These are phyloP conservation scores for Conus betulinus DNA, from an alignment of 1,140 invertebrate genomes.

Conservation along the genomic window DNA sequence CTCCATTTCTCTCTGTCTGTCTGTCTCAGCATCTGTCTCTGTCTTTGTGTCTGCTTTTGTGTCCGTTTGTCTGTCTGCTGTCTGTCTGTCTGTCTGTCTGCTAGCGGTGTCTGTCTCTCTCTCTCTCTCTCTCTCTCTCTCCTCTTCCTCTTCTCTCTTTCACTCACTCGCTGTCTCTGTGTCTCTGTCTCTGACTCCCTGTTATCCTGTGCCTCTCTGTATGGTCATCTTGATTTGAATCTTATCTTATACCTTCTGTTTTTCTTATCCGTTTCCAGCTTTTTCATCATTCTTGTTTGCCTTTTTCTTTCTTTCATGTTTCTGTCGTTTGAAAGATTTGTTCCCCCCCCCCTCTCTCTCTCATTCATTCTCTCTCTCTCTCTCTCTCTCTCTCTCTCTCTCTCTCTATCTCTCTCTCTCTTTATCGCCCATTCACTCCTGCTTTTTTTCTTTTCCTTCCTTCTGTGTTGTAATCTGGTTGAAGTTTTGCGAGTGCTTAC, in stretches of 20 bases:
- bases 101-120: background rate
- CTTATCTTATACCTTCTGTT: too few species aligned
- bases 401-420: too few species aligned
- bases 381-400: background rate
- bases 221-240: too few species aligned
- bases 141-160: background rate
- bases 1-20: too few species aligned
- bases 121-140: background rate
- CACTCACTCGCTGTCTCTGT: background rate
- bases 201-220: background rate
- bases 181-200: background rate
- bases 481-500: too few species aligned
- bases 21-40: background rate
- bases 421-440: too few species aligned
- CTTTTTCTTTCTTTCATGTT: too few species aligned
- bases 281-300: too few species aligned
- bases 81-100: slow-evolving; percentile 11
- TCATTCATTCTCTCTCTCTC: background rate
- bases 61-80: background rate
- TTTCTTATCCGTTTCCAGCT: too few species aligned
- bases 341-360: background rate
- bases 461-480: background rate
- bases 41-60: background rate
- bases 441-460: background rate
- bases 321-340: too few species aligned